These are phyloP conservation scores for Fregata magnificens DNA, from an alignment of 2,113 vertebrate species.

Conservation along the genomic window DNA sequence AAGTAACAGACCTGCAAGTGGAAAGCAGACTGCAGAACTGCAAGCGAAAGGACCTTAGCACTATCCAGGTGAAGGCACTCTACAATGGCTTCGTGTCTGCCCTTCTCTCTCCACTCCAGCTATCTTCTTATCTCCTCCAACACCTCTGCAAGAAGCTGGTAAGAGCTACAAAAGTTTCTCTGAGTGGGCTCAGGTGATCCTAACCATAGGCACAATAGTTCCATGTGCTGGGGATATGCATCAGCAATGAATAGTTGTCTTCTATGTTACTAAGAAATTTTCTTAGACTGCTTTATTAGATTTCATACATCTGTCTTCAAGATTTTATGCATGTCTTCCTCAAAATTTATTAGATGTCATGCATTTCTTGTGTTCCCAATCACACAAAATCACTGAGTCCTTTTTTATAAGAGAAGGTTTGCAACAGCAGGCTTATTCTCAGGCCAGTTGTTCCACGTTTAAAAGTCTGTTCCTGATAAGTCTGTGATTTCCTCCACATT, in stretches of 20 bases:
- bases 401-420: not conserved
- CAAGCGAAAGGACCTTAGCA: not conserved
- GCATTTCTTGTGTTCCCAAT: not conserved
- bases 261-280: not conserved
- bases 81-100: not conserved
- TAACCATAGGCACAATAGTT: not conserved
- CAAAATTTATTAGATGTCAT: not conserved
- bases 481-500: not conserved
- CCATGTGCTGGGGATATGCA: not conserved
- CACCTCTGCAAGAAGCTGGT: not conserved
- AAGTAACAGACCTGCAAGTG: not conserved
- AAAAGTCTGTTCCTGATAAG: not conserved
- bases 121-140: not conserved
- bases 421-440: not conserved
- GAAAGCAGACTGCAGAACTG: not conserved
- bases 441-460: not conserved
- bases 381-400: not conserved
- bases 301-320: not conserved
- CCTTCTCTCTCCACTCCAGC: not conserved
- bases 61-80: not conserved
- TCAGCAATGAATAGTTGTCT: not conserved
- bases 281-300: not conserved
- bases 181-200: not conserved
- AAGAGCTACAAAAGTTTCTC: not conserved
- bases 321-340: not conserved